Evolutionary conservation across 2,113 vertebrate species (phyloP).

Genomic region (Epinephelus moara): DNA sequence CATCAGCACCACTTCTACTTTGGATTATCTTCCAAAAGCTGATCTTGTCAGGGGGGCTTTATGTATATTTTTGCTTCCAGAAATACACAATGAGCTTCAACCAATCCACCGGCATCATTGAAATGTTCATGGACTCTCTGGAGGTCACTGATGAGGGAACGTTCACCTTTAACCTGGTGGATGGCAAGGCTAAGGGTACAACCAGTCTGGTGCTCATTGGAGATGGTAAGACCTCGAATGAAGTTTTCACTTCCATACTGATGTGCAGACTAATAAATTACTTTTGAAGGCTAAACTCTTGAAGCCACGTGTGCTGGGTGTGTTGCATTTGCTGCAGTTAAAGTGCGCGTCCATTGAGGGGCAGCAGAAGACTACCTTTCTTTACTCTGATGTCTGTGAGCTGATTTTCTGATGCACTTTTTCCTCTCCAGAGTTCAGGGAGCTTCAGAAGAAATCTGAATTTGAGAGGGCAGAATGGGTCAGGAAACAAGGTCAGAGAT

Average conservation of each 20-base stretch:
- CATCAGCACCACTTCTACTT: background rate
- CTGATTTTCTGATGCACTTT: background rate
- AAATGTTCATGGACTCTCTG: constrained; percentile 97
- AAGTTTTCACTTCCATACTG: background rate
- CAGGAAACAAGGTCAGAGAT: constrained; percentile 93
- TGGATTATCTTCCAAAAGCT: background rate
- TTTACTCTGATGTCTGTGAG: background rate
- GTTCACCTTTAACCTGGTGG: constrained; percentile 95
- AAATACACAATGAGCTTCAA: constrained; percentile 97
- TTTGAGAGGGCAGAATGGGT: constrained; percentile 97
- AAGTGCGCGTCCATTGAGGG: constrained; percentile 67
- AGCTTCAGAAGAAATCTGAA: constrained; percentile 94
- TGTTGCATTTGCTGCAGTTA: constrained; percentile 52
- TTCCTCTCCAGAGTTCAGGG: constrained; percentile 90
- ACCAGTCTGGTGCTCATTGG: constrained; percentile 97
- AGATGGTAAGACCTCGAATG: constrained; percentile 85
- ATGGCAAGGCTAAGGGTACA: constrained; percentile 94
- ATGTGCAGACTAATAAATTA: background rate
- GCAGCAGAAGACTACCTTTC: constrained; percentile 73
- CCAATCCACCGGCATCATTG: constrained; percentile 90
- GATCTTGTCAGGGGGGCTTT: background rate
- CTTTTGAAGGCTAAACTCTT: background rate
- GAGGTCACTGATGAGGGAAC: constrained; percentile 96
- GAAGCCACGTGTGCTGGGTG: background rate
- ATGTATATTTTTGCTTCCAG: constrained; percentile 73